A percentile compares a stretch with the other conserved stretches of the same genome.
phyloP scores from a whole-genome alignment of 2,888 invertebrate genomes.

The Mythimna albipuncta region DNA sequence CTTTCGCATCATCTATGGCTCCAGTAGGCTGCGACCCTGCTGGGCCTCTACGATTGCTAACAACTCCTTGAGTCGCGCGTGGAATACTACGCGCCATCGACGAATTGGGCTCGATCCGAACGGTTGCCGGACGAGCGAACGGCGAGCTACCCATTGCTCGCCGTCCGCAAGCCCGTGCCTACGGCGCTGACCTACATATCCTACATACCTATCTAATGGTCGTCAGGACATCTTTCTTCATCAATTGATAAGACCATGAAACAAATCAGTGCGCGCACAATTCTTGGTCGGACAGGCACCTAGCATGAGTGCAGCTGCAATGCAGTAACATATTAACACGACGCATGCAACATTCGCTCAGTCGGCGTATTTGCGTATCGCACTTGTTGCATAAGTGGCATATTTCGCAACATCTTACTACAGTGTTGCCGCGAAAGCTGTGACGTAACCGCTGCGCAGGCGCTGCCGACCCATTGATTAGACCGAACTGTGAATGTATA shows the following conservation, averaged over 20 bases:
- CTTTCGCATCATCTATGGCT: too few species aligned
- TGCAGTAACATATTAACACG: constrained; percentile 64
- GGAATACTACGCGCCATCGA: too few species aligned
- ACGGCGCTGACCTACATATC: background rate
- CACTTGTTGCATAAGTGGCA: constrained; percentile 83
- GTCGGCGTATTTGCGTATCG: constrained; percentile 81
- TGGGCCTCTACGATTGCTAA: too few species aligned
- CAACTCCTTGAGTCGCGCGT: too few species aligned
- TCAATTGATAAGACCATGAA: constrained; percentile 36
- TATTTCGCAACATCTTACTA: constrained; percentile 84
- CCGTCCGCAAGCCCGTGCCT: too few species aligned
- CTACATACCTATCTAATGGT: background rate
- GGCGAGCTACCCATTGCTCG: too few species aligned
- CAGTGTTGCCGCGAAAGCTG: constrained; percentile 84
- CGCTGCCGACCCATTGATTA: constrained; percentile 86
- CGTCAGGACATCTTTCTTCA: constrained; percentile 12
- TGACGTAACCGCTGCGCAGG: constrained; percentile 81
- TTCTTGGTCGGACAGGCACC: constrained; percentile 17
- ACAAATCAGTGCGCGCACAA: constrained; percentile 23
- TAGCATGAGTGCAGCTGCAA: constrained; percentile 39
- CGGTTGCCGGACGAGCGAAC: too few species aligned
- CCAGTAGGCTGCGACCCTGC: too few species aligned
- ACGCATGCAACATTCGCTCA: constrained; percentile 71
- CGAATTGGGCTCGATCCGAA: too few species aligned
- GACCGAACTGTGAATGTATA: constrained; percentile 80